A percentile compares a stretch with the other conserved stretches of the same genome.
Evolutionary conservation across 2,797 vertebrate genomes (phyloP).

Genomic region (Acrossocheilus wenchowensis): DNA sequence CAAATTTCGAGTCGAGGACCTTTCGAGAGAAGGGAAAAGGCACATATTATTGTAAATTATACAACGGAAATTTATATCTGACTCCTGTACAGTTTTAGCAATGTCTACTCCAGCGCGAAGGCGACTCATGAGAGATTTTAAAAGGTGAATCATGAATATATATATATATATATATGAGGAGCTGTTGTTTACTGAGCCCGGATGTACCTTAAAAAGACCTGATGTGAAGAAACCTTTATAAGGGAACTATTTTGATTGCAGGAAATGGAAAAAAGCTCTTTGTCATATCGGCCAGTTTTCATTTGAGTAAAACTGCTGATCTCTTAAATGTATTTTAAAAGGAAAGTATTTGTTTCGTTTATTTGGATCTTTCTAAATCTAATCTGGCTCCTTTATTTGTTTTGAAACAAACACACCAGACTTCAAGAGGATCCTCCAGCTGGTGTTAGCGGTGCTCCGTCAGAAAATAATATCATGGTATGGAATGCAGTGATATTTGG

Average conservation of each 20-base stretch:
- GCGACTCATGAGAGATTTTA: conserved; percentile 97
- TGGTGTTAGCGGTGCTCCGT: conserved; percentile 94
- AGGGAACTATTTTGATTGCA: background rate
- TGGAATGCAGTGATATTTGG: conserved; percentile 99
- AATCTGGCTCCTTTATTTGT: conserved; percentile 18
- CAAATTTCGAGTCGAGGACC: background rate
- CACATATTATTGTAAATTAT: background rate
- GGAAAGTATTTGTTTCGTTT: background rate
- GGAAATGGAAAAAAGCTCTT: background rate
- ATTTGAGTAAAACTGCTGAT: background rate
- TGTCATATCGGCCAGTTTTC: background rate
- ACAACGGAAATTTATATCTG: background rate
- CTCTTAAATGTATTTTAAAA: background rate
- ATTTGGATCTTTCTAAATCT: background rate
- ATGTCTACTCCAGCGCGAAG: conserved; percentile 97
- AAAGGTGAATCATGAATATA: conserved; percentile 81
- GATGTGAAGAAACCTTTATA: background rate
- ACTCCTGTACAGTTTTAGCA: conserved; percentile 34
- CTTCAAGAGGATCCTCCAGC: conserved; percentile 97
- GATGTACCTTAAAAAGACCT: background rate
- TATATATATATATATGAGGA: background rate
- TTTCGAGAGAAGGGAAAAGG: background rate
- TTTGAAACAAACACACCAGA: conserved; percentile 68
- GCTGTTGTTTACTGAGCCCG: conserved; percentile 43
- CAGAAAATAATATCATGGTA: conserved; percentile 98